Evolutionary conservation across 2,113 vertebrate genomes (phyloP).

Genomic region (Alligator mississippiensis): DNA sequence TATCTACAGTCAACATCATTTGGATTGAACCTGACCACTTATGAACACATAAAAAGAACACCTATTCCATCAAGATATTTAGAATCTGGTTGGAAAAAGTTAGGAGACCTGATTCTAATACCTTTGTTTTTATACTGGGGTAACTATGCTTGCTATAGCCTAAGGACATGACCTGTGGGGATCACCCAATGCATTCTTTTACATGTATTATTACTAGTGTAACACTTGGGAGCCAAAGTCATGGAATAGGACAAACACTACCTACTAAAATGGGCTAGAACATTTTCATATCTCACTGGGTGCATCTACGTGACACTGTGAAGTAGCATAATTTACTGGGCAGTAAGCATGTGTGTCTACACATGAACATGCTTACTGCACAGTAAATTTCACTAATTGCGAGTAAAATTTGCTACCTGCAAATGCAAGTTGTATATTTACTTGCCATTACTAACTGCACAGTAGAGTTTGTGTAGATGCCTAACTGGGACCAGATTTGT

Average conservation of each 20-base stretch:
- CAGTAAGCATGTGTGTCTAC: too few species aligned
- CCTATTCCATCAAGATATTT: neutral
- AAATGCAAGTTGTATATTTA: too few species aligned
- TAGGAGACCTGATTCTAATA: slow-evolving; percentile 36
- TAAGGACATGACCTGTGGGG: neutral
- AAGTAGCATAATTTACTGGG: too few species aligned
- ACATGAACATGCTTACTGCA: too few species aligned
- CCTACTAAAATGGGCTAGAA: neutral
- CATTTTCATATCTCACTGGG: neutral
- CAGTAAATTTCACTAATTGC: too few species aligned
- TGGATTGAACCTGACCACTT: slow-evolving; percentile 44
- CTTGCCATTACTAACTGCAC: too few species aligned
- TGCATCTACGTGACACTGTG: too few species aligned
- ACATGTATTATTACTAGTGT: neutral
- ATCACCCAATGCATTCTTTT: slow-evolving; percentile 7
- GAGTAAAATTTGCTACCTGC: too few species aligned
- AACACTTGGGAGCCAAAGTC: neutral
- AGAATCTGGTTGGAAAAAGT: slow-evolving; percentile 30
- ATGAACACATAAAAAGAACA: slow-evolving; percentile 15
- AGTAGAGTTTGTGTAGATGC: too few species aligned
- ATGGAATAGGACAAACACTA: neutral
- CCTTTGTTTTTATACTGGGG: slow-evolving; percentile 17
- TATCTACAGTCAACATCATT: neutral
- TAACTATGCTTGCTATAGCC: slow-evolving; percentile 19
- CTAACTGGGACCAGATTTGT: too few species aligned